A percentile compares a stretch with the other conserved stretches of the same genome.
These are phyloP conservation scores for Psettodes erumei DNA, from an alignment of 2,113 vertebrate species.

Conservation along the genomic window DNA sequence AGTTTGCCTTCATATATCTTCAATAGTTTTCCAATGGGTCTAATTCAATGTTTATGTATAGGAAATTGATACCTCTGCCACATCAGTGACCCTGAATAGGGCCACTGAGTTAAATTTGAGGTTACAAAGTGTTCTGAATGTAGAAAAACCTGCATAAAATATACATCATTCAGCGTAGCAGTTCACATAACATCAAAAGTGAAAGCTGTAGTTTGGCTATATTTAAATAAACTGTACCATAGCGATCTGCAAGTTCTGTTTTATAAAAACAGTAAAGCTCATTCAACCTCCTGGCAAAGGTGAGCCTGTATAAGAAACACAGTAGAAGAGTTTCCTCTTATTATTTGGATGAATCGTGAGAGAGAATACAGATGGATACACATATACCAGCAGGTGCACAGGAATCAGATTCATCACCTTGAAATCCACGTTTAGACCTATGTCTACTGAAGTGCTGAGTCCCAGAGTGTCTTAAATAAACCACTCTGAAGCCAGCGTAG, in stretches of 20 bases:
- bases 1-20: slow-evolving; percentile 46
- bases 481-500: slow-evolving; percentile 43
- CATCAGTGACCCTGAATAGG: background rate
- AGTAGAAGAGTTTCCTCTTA: slow-evolving; percentile 9
- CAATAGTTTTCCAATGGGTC: slow-evolving; percentile 54
- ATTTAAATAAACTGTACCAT: background rate
- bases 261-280: background rate
- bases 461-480: slow-evolving; percentile 66
- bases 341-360: slow-evolving; percentile 56
- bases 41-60: slow-evolving; percentile 16
- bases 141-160: background rate
- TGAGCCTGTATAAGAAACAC: background rate
- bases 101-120: too few relatives aligned
- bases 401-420: slow-evolving; percentile 64
- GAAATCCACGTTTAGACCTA: slow-evolving; percentile 67
- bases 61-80: slow-evolving; percentile 15
- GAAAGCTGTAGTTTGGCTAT: background rate
- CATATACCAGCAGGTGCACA: slow-evolving; percentile 51
- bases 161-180: background rate
- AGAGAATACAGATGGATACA: slow-evolving; percentile 50
- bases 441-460: slow-evolving; percentile 61
- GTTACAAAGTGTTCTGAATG: background rate
- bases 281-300: background rate
- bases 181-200: slow-evolving; percentile 1
- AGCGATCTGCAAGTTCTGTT: slow-evolving; percentile 4